Percentiles rank a stretch among this genome's conserved stretches.
Evolutionary conservation across 2,888 invertebrate species (phyloP).

Genomic region (Amphipyra tragopoginis): DNA sequence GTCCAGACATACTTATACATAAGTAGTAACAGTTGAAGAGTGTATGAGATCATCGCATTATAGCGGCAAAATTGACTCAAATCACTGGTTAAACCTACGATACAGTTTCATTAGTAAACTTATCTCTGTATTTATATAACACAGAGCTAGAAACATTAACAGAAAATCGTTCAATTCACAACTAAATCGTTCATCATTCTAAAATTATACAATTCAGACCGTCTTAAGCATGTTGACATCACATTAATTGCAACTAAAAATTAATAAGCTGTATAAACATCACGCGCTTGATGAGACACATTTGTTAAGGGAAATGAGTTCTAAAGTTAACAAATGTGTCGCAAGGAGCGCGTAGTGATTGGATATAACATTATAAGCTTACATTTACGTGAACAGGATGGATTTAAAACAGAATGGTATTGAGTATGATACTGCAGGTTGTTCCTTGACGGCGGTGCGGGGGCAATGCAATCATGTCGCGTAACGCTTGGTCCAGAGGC

Average conservation of each 20-base stretch:
- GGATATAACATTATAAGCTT: conserved; percentile 74
- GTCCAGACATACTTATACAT: conserved; percentile 68
- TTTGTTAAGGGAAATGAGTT: conserved; percentile 27
- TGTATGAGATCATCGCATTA: conserved; percentile 85
- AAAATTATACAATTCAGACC: conserved; percentile 76
- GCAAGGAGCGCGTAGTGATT: conserved; percentile 60
- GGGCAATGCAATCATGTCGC: conserved; percentile 94
- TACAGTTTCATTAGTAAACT: conserved; percentile 68
- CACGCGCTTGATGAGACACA: conserved; percentile 59
- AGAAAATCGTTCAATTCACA: conserved; percentile 73
- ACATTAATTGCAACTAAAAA: conserved; percentile 84
- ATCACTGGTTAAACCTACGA: conserved; percentile 79
- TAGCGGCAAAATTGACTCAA: conserved; percentile 84
- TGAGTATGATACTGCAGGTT: conserved; percentile 80
- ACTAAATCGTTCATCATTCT: conserved; percentile 70
- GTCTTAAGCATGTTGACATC: conserved; percentile 76
- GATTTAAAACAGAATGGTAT: conserved; percentile 83
- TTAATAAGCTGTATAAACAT: conserved; percentile 75
- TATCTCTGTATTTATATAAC: conserved; percentile 69
- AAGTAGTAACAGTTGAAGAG: conserved; percentile 76
- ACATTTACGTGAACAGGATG: conserved; percentile 82
- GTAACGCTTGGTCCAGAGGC: conserved; percentile 99
- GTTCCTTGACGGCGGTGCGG: conserved; percentile 69
- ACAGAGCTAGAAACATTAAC: conserved; percentile 72
- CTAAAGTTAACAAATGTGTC: conserved; percentile 58